Conservation (phyloP, 2,888 invertebrate genomes). For the Chaetoderma sp. region DNA sequence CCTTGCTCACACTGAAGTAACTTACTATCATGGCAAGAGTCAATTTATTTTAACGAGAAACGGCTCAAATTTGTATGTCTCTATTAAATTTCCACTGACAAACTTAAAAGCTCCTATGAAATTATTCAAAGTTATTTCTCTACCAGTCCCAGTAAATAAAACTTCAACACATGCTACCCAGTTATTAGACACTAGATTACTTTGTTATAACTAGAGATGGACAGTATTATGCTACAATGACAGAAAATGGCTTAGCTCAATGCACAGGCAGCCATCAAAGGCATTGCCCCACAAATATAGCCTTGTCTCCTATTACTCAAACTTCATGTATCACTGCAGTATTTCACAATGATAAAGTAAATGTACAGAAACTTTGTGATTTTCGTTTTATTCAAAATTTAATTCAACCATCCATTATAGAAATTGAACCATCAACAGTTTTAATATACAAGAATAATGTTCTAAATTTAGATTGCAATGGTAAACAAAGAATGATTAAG, state of each 20-base stretch:
- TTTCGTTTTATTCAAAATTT: slow-evolving; percentile 12
- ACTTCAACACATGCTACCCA: slow-evolving; percentile 22
- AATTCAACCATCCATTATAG: not conserved
- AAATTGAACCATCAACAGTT: slow-evolving; percentile 5
- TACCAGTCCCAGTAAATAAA: slow-evolving; percentile 19
- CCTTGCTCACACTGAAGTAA: slow-evolving; percentile 4
- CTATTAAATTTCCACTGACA: slow-evolving; percentile 23
- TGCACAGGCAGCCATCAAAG: not conserved
- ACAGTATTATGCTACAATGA: not conserved
- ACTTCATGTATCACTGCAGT: slow-evolving; percentile 7
- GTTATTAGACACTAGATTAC: slow-evolving; percentile 5
- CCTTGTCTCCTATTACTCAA: not conserved
- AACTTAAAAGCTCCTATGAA: slow-evolving; percentile 8
- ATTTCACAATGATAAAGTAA: slow-evolving; percentile 10
- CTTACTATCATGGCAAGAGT: slow-evolving; percentile 10
- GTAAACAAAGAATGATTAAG: not conserved
- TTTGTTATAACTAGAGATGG: slow-evolving; percentile 6
- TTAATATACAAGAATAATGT: slow-evolving; percentile 6
- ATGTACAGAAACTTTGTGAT: slow-evolving; percentile 9
- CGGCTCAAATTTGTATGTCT: slow-evolving; percentile 15
- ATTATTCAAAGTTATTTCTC: slow-evolving; percentile 2
- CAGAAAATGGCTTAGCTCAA: not conserved
- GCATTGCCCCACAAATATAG: slow-evolving; percentile 8
- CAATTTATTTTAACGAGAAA: slow-evolving; percentile 15
- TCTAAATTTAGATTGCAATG: slow-evolving; percentile 16